Percentiles rank a stretch among this genome's conserved stretches.
These are phyloP conservation scores for Sinodicranocentrus sp. DNA, from an alignment of 2,888 invertebrate genomes.

Conservation along the genomic window DNA sequence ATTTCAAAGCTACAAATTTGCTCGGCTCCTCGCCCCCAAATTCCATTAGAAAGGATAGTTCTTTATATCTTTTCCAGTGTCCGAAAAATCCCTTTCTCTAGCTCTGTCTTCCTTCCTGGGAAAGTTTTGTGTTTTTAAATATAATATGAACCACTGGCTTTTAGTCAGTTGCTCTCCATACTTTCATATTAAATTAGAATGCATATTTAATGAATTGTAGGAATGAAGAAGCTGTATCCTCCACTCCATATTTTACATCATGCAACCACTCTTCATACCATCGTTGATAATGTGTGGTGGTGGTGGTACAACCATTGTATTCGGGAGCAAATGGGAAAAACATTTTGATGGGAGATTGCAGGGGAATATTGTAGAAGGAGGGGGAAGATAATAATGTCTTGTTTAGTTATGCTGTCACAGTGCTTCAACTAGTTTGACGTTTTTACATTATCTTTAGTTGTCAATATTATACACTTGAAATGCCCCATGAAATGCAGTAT, in stretches of 20 bases:
- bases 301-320: neutral
- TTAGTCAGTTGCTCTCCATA: too few relatives aligned
- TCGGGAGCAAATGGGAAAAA: too few relatives aligned
- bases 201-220: conserved; percentile 55
- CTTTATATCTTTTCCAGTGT: neutral
- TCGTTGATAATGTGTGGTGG: neutral
- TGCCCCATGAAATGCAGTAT: too few relatives aligned
- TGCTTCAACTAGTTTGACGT: too few relatives aligned
- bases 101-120: neutral
- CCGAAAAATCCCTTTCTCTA: neutral
- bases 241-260: neutral
- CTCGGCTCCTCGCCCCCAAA: neutral
- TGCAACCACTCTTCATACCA: neutral
- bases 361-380: neutral
- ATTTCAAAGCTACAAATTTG: too few relatives aligned
- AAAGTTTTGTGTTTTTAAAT: too few relatives aligned
- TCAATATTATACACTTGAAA: too few relatives aligned
- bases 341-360: neutral
- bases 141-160: neutral
- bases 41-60: neutral
- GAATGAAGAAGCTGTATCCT: neutral
- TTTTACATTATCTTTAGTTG: neutral
- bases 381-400: neutral
- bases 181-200: conserved; percentile 31
- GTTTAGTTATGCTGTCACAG: conserved; percentile 25